phyloP scores from a whole-genome alignment of 2,113 vertebrate species.

The Megaleporinus macrocephalus region DNA sequence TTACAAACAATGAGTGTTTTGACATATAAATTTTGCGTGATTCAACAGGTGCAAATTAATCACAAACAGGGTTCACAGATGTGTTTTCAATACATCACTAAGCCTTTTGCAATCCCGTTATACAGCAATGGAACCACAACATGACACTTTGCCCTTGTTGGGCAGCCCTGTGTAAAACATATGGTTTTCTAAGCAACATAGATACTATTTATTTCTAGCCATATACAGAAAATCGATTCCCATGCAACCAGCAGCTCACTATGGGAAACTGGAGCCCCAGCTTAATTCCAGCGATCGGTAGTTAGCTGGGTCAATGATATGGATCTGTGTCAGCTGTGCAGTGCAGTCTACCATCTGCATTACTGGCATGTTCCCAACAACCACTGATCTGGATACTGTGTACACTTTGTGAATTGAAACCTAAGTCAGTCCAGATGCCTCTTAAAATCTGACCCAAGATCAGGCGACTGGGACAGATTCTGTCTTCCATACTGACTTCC shows the following conservation, averaged over 20 bases:
- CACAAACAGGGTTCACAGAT: too few species aligned
- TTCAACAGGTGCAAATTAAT: too few species aligned
- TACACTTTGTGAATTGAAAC: background rate
- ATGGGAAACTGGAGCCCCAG: background rate
- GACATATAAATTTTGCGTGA: too few species aligned
- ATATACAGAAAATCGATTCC: background rate
- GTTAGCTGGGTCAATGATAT: slow-evolving; percentile 28
- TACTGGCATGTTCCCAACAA: background rate
- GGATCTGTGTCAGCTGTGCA: slow-evolving; percentile 34
- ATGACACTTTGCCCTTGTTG: too few species aligned
- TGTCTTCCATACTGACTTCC: background rate
- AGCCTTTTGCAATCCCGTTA: too few species aligned
- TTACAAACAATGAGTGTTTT: too few species aligned
- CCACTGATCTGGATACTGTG: background rate
- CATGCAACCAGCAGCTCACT: background rate
- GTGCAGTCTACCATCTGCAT: background rate
- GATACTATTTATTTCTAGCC: background rate
- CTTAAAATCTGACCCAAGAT: background rate
- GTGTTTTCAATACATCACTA: too few species aligned
- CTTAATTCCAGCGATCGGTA: background rate
- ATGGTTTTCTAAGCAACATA: background rate
- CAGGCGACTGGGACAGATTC: background rate
- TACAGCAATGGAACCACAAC: too few species aligned
- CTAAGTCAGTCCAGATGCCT: background rate
- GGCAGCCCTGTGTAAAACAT: background rate